phyloP scores from a whole-genome alignment of 2,797 vertebrate genomes.

The Molossus alvarezi region DNA sequence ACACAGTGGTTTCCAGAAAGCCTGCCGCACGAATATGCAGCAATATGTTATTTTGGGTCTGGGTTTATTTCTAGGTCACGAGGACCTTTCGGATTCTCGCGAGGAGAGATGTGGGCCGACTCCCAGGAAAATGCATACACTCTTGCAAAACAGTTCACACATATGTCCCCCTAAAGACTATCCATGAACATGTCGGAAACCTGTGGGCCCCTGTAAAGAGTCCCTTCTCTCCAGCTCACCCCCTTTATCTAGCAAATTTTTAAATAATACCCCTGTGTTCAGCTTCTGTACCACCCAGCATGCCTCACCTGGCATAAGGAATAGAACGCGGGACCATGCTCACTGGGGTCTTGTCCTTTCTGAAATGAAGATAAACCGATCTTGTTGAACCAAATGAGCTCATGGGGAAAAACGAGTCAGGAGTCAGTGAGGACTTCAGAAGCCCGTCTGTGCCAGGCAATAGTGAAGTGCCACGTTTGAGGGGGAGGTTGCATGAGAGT shows the following conservation, averaged over 20 bases:
- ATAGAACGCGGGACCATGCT: background rate
- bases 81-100: background rate
- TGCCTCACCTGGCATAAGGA: background rate
- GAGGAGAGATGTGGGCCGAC: background rate
- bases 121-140: background rate
- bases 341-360: background rate
- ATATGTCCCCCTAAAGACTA: accelerated
- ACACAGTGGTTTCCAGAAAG: background rate
- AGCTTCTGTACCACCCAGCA: background rate
- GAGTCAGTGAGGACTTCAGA: background rate
- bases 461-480: accelerated
- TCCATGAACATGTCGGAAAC: background rate
- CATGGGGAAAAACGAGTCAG: background rate
- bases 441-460: no score
- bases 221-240: background rate
- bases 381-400: background rate
- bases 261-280: background rate
- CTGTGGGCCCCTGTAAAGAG: no score
- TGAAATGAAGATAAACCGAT: background rate
- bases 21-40: background rate
- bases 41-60: accelerated
- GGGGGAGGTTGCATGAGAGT: background rate
- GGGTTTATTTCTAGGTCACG: background rate
- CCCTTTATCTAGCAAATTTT: background rate
- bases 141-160: background rate